phyloP scores from a whole-genome alignment of 2,888 invertebrate genomes.

The Crematogaster levior region DNA sequence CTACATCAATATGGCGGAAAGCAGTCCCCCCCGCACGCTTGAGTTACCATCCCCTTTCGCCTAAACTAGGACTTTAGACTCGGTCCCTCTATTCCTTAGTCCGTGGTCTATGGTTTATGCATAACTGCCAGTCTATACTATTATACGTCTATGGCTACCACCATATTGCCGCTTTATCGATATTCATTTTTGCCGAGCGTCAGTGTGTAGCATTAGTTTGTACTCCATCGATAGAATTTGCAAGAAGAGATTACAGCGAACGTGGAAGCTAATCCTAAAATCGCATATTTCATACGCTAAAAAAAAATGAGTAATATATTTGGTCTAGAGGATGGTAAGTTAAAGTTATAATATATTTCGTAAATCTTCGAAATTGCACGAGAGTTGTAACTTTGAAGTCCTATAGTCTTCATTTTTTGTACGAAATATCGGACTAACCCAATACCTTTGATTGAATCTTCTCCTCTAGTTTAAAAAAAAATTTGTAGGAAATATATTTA shows the following conservation, averaged over 20 bases:
- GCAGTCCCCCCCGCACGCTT: no score
- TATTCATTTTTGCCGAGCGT: neutral
- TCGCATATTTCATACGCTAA: neutral
- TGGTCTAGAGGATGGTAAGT: constrained; percentile 11
- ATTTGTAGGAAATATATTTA: neutral
- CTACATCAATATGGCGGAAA: no score
- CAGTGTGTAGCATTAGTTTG: neutral
- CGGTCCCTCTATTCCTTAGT: no score
- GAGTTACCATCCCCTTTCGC: no score
- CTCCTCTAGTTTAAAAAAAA: neutral
- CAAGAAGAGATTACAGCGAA: neutral
- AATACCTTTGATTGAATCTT: neutral
- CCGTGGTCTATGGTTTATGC: no score
- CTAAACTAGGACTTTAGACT: no score
- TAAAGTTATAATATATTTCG: neutral
- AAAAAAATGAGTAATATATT: constrained; percentile 37
- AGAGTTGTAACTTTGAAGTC: neutral
- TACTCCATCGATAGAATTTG: neutral
- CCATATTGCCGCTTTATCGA: no score
- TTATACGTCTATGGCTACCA: no score
- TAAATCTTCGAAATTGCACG: neutral
- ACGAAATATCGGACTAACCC: neutral
- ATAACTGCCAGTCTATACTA: no score
- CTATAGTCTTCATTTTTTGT: neutral
- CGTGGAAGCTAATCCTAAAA: neutral